Conservation (phyloP, 2,888 invertebrate genomes). For the Chalcis sispes region DNA sequence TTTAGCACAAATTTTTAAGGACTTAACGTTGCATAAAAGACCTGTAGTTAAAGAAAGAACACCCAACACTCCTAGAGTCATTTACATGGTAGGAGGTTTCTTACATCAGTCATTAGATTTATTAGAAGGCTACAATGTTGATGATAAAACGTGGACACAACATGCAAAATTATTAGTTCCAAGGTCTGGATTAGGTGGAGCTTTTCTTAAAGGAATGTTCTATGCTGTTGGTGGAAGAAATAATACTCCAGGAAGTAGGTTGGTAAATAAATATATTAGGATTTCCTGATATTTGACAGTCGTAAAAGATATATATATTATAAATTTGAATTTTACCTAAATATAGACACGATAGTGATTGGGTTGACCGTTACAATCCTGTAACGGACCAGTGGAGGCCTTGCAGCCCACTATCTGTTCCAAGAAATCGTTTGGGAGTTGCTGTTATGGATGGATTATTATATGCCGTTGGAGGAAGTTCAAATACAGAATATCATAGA, state of each 20-base stretch:
- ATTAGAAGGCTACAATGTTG: conserved; percentile 92
- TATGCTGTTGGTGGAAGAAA: conserved; percentile 96
- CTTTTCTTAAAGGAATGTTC: conserved; percentile 90
- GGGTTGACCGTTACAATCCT: conserved; percentile 93
- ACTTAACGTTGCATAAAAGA: conserved; percentile 91
- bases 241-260: conserved; percentile 89
- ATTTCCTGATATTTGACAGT: too few relatives aligned
- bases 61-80: conserved; percentile 92
- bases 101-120: conserved; percentile 86
- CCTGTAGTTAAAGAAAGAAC: conserved; percentile 90
- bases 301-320: too few relatives aligned
- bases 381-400: conserved; percentile 90
- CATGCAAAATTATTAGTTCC: conserved; percentile 91
- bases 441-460: conserved; percentile 95
- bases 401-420: conserved; percentile 92
- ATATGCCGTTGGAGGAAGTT: conserved; percentile 95
- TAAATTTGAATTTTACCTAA: conserved; percentile 4
- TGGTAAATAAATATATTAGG: conserved; percentile 17
- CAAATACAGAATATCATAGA: conserved; percentile 89
- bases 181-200: conserved; percentile 91
- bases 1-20: conserved; percentile 92
- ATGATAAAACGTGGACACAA: conserved; percentile 89
- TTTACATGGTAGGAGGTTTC: conserved; percentile 95
- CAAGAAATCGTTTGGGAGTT: conserved; percentile 92
- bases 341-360: conserved; percentile 86